Conservation (phyloP, 2,888 invertebrate genomes). For the Ichneumoninae sp. region DNA sequence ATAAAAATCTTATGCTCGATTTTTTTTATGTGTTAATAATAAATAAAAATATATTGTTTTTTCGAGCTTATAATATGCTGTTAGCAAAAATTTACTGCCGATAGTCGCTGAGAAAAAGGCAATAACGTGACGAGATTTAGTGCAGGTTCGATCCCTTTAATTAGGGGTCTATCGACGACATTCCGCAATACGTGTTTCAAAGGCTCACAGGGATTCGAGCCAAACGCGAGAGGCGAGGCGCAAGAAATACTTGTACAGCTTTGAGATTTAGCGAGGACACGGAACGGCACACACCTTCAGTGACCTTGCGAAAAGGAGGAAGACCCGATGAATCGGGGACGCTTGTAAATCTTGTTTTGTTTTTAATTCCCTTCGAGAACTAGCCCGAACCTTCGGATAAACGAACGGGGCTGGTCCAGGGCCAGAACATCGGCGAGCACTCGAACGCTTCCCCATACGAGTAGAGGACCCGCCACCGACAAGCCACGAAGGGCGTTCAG, state of each 20-base stretch:
- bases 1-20: no score
- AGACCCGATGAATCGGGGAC: conserved; percentile 14
- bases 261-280: conserved; percentile 49
- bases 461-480: conserved; percentile 13
- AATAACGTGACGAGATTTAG: not conserved
- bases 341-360: conserved; percentile 61
- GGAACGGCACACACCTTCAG: conserved; percentile 7
- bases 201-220: conserved; percentile 6
- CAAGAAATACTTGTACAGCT: not conserved
- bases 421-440: conserved; percentile 9
- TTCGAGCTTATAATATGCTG: not conserved
- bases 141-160: conserved; percentile 45
- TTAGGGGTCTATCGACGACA: conserved; percentile 60
- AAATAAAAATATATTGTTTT: no score
- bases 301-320: conserved; percentile 4
- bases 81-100: not conserved
- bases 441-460: conserved; percentile 55
- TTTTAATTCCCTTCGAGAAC: conserved; percentile 54
- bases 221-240: conserved; percentile 1
- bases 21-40: no score
- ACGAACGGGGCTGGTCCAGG: conserved; percentile 19
- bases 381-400: conserved; percentile 36
- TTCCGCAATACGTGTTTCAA: conserved; percentile 26
- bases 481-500: conserved; percentile 49
- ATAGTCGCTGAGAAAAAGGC: not conserved